Evolutionary conservation across 2,797 vertebrate species (phyloP).

Genomic region (Gadopsis marmoratus): DNA sequence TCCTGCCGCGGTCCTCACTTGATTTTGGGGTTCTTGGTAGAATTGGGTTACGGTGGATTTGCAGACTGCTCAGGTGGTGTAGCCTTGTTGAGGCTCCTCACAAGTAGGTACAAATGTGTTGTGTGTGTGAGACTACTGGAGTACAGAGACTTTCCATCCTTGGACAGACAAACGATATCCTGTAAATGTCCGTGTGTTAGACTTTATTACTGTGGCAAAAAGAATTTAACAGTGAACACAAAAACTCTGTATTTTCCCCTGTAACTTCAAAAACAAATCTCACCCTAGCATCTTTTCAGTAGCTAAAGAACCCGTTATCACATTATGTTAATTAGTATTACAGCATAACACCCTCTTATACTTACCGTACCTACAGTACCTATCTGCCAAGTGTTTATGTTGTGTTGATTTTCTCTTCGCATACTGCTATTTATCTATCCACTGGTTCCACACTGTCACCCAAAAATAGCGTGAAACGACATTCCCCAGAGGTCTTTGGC

Average conservation of each 20-base stretch:
- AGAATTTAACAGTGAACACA: neutral
- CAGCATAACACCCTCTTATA: neutral
- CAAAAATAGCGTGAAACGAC: neutral
- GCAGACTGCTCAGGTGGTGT: neutral
- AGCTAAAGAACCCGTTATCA: neutral
- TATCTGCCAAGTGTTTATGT: neutral
- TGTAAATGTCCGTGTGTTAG: neutral
- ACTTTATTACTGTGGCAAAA: neutral
- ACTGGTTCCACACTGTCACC: neutral
- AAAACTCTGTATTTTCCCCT: neutral
- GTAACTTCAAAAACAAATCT: neutral
- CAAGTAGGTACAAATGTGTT: too few relatives aligned
- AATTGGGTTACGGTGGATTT: neutral
- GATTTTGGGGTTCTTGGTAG: neutral
- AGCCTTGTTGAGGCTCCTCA: neutral
- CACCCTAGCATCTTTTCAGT: neutral
- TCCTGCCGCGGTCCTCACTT: neutral
- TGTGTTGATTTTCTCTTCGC: too few relatives aligned
- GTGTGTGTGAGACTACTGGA: too few relatives aligned
- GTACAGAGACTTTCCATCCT: neutral
- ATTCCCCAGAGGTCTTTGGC: neutral
- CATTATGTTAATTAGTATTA: neutral
- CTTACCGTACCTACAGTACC: neutral
- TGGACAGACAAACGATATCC: neutral
- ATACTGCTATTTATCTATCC: neutral